phyloP scores from a whole-genome alignment of 64 coral and sea anemone genomes.

The Cladopsammia gracilis region DNA sequence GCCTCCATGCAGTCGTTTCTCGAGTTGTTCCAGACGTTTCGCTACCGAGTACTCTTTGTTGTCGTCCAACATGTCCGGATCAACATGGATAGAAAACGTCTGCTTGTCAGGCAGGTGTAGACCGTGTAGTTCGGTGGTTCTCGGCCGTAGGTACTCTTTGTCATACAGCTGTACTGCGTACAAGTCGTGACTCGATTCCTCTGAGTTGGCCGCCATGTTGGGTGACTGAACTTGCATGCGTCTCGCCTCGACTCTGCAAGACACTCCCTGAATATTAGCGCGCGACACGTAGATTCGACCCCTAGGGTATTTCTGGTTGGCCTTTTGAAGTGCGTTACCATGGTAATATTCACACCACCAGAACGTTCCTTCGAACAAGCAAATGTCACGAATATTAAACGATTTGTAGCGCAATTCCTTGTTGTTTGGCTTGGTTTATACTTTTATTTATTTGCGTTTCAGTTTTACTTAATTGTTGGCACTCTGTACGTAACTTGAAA shows the following conservation, averaged over 20 bases:
- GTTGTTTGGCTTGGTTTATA: not conserved
- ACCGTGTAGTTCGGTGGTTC: not conserved
- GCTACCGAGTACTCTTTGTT: conserved; percentile 39
- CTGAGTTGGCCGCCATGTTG: conserved; percentile 47
- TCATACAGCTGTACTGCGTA: conserved; percentile 30
- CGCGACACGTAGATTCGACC: conserved; percentile 27
- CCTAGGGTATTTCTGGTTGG: conserved; percentile 9
- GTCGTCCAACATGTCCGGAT: conserved; percentile 40
- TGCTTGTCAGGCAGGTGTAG: conserved; percentile 19
- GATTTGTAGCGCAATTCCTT: not conserved
- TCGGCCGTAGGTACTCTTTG: conserved; percentile 13
- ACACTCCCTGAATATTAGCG: conserved; percentile 36
- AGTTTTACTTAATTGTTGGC: too few species aligned
- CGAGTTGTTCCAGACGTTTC: conserved; percentile 50
- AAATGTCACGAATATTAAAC: not conserved
- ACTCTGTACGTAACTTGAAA: not conserved
- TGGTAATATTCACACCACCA: not conserved
- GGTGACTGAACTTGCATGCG: not conserved
- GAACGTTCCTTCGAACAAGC: not conserved
- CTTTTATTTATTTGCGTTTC: not conserved
- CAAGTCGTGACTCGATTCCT: conserved; percentile 17
- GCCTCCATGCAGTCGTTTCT: conserved; percentile 37
- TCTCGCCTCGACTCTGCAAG: not conserved
- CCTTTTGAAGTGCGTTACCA: conserved; percentile 30
- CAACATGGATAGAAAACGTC: conserved; percentile 28